phyloP scores from a whole-genome alignment of 2,113 vertebrate species.

The Nothoprocta perdicaria region DNA sequence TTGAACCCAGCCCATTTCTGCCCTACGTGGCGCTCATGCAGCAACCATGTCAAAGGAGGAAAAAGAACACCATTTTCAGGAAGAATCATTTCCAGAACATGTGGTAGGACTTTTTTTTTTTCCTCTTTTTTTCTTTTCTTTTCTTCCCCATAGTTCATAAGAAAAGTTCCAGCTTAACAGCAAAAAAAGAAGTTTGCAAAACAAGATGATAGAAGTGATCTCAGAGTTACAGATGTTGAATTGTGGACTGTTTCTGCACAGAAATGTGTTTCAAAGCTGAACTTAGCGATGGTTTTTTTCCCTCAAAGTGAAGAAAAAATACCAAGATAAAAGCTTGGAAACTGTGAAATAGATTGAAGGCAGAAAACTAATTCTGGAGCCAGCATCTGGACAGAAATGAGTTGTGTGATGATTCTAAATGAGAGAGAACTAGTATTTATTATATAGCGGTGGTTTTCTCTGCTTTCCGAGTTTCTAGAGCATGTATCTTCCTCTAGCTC shows the following conservation, averaged over 20 bases:
- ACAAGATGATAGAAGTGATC: neutral
- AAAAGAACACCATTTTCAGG: neutral
- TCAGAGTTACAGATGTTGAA: neutral
- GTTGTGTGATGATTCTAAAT: neutral
- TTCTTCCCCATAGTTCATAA: neutral
- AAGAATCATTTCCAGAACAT: neutral
- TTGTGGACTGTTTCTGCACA: neutral
- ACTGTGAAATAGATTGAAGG: neutral
- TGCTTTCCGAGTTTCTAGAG: neutral
- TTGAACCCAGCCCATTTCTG: neutral
- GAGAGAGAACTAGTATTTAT: neutral
- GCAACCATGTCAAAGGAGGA: neutral
- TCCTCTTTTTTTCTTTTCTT: neutral
- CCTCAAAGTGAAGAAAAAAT: neutral
- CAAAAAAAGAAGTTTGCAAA: neutral
- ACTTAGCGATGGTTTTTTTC: neutral
- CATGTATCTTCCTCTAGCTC: neutral
- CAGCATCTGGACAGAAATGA: neutral
- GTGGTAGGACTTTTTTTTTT: neutral
- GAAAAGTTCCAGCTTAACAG: neutral
- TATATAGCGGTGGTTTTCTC: neutral
- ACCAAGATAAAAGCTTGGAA: neutral
- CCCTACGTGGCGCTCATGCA: neutral
- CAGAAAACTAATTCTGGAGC: neutral
- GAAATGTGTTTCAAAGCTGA: neutral